Conservation (phyloP, 2,797 vertebrate species). For the Onychomys leucogaster region DNA sequence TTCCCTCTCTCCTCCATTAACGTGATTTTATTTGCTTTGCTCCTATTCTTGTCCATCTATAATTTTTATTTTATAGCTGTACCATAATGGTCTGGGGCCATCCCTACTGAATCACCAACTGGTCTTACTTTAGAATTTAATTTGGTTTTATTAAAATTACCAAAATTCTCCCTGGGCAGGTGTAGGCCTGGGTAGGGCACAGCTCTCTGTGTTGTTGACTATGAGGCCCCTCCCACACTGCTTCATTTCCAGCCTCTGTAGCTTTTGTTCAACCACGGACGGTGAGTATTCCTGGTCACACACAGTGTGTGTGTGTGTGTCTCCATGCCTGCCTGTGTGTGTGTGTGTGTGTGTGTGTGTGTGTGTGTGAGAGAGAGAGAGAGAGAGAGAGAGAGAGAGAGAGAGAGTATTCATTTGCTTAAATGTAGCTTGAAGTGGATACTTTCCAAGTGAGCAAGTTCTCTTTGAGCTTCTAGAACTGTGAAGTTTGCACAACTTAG, state of each 20-base stretch:
- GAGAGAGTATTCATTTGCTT: background rate
- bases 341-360: background rate
- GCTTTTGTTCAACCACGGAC: slow-evolving; percentile 25
- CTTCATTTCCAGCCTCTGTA: slow-evolving; percentile 62
- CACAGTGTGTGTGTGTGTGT: background rate
- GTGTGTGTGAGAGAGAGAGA: too few species aligned
- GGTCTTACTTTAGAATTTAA: slow-evolving; percentile 82
- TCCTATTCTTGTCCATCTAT: slow-evolving; percentile 84
- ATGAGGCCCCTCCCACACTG: slow-evolving; percentile 64
- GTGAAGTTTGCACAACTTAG: background rate
- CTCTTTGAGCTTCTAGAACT: background rate
- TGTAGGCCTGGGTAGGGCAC: slow-evolving; percentile 79
- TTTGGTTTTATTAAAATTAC: slow-evolving; percentile 84
- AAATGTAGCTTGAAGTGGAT: slow-evolving; percentile 36
- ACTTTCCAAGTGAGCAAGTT: background rate
- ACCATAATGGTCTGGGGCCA: slow-evolving; percentile 79
- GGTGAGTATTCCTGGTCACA: slow-evolving; percentile 2
- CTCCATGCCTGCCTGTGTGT: background rate
- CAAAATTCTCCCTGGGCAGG: slow-evolving; percentile 81
- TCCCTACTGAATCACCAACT: slow-evolving; percentile 82
- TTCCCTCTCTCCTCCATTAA: slow-evolving; percentile 73
- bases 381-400: too few species aligned
- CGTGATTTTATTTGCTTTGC: slow-evolving; percentile 82
- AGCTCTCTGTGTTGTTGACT: slow-evolving; percentile 74
- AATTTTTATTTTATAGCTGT: slow-evolving; percentile 84